A percentile compares a stretch with the other conserved stretches of the same genome.
Conservation (phyloP, 1,140 invertebrate genomes). For the Plutomurus gul region DNA sequence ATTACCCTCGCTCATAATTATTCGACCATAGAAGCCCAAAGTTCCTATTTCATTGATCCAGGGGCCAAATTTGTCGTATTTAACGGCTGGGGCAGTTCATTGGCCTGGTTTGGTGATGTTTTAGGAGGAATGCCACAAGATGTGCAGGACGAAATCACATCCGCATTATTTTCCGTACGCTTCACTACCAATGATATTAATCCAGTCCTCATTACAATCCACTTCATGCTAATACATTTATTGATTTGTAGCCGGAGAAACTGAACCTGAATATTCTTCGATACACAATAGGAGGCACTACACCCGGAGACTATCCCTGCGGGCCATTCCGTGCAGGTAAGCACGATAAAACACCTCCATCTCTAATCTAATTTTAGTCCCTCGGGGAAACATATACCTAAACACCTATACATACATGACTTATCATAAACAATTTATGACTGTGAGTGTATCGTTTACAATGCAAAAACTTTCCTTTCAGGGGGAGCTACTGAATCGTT, state of each 20-base stretch:
- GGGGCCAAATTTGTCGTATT: constrained; percentile 28
- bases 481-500: constrained; percentile 50
- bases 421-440: too few relatives aligned
- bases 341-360: too few relatives aligned
- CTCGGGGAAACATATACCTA: too few relatives aligned
- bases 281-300: constrained; percentile 50
- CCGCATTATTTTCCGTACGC: constrained; percentile 47
- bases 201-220: neutral
- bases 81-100: constrained; percentile 42
- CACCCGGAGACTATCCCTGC: constrained; percentile 38
- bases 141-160: constrained; percentile 39
- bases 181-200: neutral
- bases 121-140: constrained; percentile 43
- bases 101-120: constrained; percentile 47
- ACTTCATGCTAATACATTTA: neutral
- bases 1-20: too few relatives aligned
- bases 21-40: too few relatives aligned
- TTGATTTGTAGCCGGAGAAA: constrained; percentile 36
- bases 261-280: constrained; percentile 50
- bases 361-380: too few relatives aligned
- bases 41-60: constrained; percentile 33
- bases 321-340: constrained; percentile 32
- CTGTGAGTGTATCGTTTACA: too few relatives aligned
- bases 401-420: too few relatives aligned
- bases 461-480: too few relatives aligned